These are phyloP conservation scores for Sebastes iracundus DNA, from an alignment of 2,797 vertebrate genomes.

Conservation along the genomic window DNA sequence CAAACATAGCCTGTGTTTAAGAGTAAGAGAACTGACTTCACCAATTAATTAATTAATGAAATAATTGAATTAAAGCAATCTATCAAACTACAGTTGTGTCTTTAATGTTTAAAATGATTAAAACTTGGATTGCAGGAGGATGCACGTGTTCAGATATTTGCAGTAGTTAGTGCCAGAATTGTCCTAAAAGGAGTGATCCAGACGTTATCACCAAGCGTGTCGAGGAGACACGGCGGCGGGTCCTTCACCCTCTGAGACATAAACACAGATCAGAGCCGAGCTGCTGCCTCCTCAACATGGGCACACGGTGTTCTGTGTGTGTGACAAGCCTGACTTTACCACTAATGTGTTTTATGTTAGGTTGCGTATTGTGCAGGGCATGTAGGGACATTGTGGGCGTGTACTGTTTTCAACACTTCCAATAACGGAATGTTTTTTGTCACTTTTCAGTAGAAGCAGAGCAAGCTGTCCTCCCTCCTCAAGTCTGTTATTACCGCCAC, in stretches of 20 bases:
- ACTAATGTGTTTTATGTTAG: background rate
- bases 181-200: background rate
- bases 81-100: no score
- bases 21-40: no score
- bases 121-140: background rate
- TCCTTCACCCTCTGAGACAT: constrained; percentile 4
- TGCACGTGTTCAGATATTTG: background rate
- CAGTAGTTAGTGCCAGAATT: background rate
- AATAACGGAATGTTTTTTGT: background rate
- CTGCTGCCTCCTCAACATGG: background rate
- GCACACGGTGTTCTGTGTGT: background rate
- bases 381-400: constrained; percentile 22
- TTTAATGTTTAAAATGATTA: background rate
- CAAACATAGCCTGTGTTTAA: no score
- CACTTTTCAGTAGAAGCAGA: background rate
- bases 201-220: background rate
- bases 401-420: constrained; percentile 10
- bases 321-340: constrained; percentile 8
- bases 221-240: background rate
- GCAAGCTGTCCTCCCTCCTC: background rate
- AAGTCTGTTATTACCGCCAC: constrained; percentile 18
- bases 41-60: background rate
- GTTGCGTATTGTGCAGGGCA: background rate
- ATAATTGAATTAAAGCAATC: background rate
- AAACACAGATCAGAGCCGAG: background rate